Conservation (phyloP, 2,888 invertebrate species). For the Miltochrista miniata region DNA sequence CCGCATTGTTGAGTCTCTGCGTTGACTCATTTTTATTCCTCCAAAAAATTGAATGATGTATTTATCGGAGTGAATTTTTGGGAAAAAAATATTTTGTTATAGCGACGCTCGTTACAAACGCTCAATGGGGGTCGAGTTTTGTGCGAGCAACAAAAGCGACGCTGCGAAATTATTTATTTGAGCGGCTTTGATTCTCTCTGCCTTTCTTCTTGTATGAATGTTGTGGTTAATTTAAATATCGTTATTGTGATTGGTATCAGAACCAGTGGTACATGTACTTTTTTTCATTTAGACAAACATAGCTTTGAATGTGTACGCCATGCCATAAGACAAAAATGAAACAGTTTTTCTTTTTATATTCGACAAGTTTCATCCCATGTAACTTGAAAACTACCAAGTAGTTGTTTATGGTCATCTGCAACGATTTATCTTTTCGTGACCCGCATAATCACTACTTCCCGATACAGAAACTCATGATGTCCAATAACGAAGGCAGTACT, state of each 20-base stretch:
- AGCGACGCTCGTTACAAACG: constrained; percentile 48
- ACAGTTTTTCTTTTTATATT: no score
- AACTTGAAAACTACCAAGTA: no score
- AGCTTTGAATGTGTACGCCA: no score
- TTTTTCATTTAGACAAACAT: constrained; percentile 36
- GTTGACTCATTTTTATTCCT: constrained; percentile 67
- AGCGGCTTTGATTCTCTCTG: constrained; percentile 30
- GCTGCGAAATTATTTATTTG: constrained; percentile 45
- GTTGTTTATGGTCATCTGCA: no score
- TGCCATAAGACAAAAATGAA: no score
- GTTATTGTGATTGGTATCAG: constrained; percentile 50
- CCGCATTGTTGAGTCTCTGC: constrained; percentile 68
- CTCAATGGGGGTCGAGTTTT: constrained; percentile 43
- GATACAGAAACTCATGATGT: no score
- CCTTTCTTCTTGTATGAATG: constrained; percentile 32
- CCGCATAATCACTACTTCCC: no score
- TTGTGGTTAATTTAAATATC: constrained; percentile 49
- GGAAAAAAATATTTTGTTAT: constrained; percentile 52
- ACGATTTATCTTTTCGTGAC: no score
- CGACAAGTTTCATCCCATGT: no score
- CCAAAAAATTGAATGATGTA: constrained; percentile 62
- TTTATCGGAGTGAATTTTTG: constrained; percentile 61
- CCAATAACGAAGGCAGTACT: no score
- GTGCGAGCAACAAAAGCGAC: constrained; percentile 50
- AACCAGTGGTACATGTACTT: constrained; percentile 28